These are phyloP conservation scores for Silurus meridionalis DNA, from an alignment of 2,113 vertebrate genomes.

Conservation along the genomic window DNA sequence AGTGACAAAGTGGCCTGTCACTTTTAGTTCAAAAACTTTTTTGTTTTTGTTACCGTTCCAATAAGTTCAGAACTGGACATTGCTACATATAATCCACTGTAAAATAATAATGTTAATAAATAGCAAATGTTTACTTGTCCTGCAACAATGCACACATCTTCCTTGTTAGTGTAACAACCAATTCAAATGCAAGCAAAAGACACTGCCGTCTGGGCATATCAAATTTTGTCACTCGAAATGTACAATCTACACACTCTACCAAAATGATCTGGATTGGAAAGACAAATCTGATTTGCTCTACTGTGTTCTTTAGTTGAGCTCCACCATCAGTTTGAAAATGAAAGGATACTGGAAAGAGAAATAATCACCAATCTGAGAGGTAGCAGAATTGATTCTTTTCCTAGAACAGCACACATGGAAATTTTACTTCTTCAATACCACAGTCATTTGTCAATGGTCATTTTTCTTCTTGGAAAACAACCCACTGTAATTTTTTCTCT, in stretches of 20 bases:
- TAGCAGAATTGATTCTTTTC: neutral
- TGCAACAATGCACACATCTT: neutral
- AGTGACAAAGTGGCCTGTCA: neutral
- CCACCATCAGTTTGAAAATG: neutral
- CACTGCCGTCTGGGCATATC: neutral
- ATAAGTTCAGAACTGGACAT: neutral
- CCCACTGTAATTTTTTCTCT: neutral
- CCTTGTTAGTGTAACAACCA: neutral
- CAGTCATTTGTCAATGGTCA: neutral
- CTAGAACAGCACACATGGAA: neutral
- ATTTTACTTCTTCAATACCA: neutral
- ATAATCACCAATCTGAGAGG: neutral
- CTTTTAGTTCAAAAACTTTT: neutral
- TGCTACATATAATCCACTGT: neutral
- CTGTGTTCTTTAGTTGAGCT: neutral
- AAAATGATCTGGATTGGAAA: neutral
- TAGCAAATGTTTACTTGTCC: neutral
- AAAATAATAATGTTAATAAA: neutral
- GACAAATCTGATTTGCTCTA: neutral
- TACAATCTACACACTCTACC: neutral
- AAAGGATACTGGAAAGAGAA: neutral
- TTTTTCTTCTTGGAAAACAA: neutral
- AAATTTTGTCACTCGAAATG: neutral
- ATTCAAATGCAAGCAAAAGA: neutral
- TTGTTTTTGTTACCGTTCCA: neutral